phyloP scores from a whole-genome alignment of 2,797 vertebrate genomes.

The Enteromius radiatus region DNA sequence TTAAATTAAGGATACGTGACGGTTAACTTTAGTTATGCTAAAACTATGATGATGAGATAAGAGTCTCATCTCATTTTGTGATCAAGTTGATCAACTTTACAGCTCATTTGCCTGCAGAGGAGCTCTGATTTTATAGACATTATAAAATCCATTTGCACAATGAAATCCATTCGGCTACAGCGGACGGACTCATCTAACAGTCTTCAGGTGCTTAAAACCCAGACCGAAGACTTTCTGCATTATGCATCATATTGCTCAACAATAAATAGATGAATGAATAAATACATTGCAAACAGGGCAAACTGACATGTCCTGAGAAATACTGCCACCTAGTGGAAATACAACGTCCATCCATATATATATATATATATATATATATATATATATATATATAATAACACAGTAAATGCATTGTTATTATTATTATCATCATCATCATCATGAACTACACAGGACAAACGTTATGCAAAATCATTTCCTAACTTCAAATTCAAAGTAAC shows the following conservation, averaged over 20 bases:
- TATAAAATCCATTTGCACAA: conserved; percentile 29
- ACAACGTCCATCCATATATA: too few relatives aligned
- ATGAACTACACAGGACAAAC: background rate
- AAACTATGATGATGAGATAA: background rate
- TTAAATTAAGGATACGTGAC: background rate
- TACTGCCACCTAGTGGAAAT: conserved; percentile 49
- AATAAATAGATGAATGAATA: conserved; percentile 25
- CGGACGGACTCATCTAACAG: conserved; percentile 11
- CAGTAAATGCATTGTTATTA: background rate
- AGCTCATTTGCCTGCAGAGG: conserved; percentile 32
- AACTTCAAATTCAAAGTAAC: too few relatives aligned
- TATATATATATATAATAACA: background rate
- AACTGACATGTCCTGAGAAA: background rate
- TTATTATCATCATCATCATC: too few relatives aligned
- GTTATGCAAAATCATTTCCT: background rate
- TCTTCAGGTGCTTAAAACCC: background rate
- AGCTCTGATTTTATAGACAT: conserved; percentile 3
- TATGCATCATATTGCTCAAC: conserved; percentile 29
- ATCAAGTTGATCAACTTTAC: background rate
- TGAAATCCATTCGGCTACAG: background rate
- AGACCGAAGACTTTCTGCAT: conserved; percentile 1
- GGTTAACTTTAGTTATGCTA: background rate
- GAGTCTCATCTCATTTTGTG: background rate
- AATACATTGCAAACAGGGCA: background rate
- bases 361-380: too few relatives aligned